Evolutionary conservation across 2,888 invertebrate species (phyloP).

Genomic region (Chrysina gloriosa): DNA sequence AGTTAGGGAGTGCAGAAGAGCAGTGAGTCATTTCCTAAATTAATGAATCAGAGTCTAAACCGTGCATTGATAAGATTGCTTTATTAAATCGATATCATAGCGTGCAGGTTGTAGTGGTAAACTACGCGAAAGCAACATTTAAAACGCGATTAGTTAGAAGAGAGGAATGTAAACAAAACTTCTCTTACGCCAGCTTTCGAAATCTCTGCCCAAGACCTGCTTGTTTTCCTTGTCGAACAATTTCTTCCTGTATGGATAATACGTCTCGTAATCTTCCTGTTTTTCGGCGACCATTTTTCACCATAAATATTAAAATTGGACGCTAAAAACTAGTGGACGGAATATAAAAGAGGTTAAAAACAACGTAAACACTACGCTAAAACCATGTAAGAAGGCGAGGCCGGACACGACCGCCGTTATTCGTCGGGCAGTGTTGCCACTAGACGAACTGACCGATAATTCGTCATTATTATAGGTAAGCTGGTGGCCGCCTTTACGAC

Average conservation of each 20-base stretch:
- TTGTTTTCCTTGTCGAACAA: slow-evolving; percentile 37
- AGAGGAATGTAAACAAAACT: slow-evolving; percentile 38
- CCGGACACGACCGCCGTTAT: slow-evolving; percentile 29
- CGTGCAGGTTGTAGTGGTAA: background rate
- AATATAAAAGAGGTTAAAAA: slow-evolving; percentile 34
- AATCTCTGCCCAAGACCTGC: slow-evolving; percentile 71
- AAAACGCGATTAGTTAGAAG: slow-evolving; percentile 13
- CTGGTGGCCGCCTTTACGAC: background rate
- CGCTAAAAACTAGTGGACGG: slow-evolving; percentile 39
- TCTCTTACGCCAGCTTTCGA: slow-evolving; percentile 72
- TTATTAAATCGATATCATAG: slow-evolving; percentile 16
- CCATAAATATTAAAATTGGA: slow-evolving; percentile 7
- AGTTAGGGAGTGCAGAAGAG: background rate
- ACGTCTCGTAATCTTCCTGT: slow-evolving; percentile 28
- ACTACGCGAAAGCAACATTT: background rate
- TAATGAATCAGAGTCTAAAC: slow-evolving; percentile 8
- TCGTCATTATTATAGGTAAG: slow-evolving; percentile 18
- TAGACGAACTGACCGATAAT: slow-evolving; percentile 30
- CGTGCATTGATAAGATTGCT: background rate
- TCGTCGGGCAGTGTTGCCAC: slow-evolving; percentile 40
- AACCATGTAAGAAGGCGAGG: slow-evolving; percentile 42
- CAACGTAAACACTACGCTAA: slow-evolving; percentile 38
- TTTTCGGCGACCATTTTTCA: slow-evolving; percentile 28
- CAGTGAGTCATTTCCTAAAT: slow-evolving; percentile 12
- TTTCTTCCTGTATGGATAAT: slow-evolving; percentile 32